These are phyloP conservation scores for Cheilosia vernalis DNA, from an alignment of 2,888 invertebrate genomes.

Conservation along the genomic window DNA sequence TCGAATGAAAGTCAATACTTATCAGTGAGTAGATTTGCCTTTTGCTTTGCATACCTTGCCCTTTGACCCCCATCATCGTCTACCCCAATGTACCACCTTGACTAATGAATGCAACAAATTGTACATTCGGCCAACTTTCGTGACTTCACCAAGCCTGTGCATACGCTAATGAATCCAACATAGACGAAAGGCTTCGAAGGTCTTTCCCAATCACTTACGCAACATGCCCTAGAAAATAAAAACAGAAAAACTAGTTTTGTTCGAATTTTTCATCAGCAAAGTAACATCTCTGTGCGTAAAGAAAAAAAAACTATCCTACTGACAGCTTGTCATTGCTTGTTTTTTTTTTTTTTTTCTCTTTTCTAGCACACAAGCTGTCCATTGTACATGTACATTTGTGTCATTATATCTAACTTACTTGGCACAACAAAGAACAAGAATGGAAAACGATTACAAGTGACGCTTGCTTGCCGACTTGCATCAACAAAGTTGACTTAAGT, in stretches of 20 bases:
- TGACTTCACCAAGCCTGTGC: conserved; percentile 19
- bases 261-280: conserved; percentile 1
- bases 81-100: too few relatives aligned
- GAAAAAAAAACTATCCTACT: conserved; percentile 1
- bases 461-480: conserved; percentile 51
- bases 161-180: conserved; percentile 3
- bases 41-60: too few relatives aligned
- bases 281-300: conserved; percentile 32
- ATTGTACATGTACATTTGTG: conserved; percentile 26
- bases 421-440: not conserved
- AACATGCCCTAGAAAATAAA: conserved; percentile 30
- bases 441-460: conserved; percentile 51
- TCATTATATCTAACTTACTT: conserved; percentile 23
- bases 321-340: conserved; percentile 40
- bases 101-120: too few relatives aligned
- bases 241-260: not conserved
- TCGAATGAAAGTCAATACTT: too few relatives aligned
- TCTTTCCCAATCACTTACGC: conserved; percentile 44
- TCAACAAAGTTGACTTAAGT: conserved; percentile 63
- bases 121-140: not conserved
- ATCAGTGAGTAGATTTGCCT: too few relatives aligned
- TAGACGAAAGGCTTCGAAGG: conserved; percentile 33
- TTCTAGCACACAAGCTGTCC: conserved; percentile 9
- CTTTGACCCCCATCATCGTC: too few relatives aligned
- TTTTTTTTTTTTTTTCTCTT: conserved; percentile 46